These are phyloP conservation scores for Ceyx cyanopectus DNA, from an alignment of 2,113 vertebrate species.

Conservation along the genomic window DNA sequence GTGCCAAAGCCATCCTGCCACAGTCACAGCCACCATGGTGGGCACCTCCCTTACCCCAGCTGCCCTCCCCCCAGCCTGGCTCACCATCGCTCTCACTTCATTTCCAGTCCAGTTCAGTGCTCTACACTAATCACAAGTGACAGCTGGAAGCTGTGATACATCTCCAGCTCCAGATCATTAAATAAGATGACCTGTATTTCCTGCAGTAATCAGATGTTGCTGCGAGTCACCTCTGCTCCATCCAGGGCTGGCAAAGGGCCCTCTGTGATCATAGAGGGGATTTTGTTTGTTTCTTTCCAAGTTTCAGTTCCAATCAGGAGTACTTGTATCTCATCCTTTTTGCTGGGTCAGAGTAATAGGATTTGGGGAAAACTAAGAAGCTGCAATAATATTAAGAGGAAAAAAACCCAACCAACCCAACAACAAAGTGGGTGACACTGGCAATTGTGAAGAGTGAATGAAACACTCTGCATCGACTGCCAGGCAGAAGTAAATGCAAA, in stretches of 20 bases:
- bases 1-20: not conserved
- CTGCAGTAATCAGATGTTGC: slow-evolving; percentile 26
- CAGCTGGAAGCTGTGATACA: slow-evolving; percentile 25
- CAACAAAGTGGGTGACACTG: not conserved
- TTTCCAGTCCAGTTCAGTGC: slow-evolving; percentile 4
- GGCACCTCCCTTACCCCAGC: not conserved
- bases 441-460: not conserved
- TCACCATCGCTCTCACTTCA: not conserved
- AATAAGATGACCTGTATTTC: slow-evolving; percentile 32
- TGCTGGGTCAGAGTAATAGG: not conserved
- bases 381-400: not conserved
- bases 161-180: slow-evolving; percentile 25
- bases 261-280: not conserved
- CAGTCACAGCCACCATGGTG: fast-evolving
- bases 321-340: not conserved
- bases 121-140: not conserved
- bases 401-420: not conserved
- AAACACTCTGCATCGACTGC: not conserved
- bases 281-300: not conserved
- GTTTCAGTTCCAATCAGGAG: not conserved
- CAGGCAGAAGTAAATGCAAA: not conserved
- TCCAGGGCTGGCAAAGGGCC: not conserved
- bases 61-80: not conserved
- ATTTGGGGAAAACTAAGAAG: not conserved
- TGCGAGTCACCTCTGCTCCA: not conserved